Evolutionary conservation across 2,888 invertebrate genomes (phyloP), one percentile per base, ranked within the genome.

Genomic region (Torymus texanus): DNA sequence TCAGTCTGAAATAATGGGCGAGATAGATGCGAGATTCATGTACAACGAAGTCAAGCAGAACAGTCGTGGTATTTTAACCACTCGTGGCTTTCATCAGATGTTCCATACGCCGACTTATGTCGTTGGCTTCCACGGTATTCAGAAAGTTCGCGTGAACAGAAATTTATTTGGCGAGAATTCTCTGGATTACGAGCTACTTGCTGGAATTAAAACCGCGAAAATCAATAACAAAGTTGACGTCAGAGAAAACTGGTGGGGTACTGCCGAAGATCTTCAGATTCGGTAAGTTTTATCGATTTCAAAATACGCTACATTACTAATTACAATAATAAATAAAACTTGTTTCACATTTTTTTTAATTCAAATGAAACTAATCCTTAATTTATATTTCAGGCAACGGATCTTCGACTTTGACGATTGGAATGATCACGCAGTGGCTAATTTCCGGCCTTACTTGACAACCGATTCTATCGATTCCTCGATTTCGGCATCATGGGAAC

Each of bases 401-500:
- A 98, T 99, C 86, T 98, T 99, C 88, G 99, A 99, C 91, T 98
- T 99, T 90, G 98, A 99, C 89, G 98, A 99, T 89, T 99, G 99
- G 99, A 99, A 99, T 89, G 97, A 97, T 90, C 98, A 97, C 89
- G 98, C 98, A 0, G 94, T 98, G 72, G 98, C 98, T 0, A 93
- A 95, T 14, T 99, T 95, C 90, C 93, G 95, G 75, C 99, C 99
- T 0, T 99, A 94, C 89, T 92, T 98, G 78, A 93, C 95, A 0
- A 94, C 94, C 87, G 94, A 96, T 83, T 92, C 93, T 68, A 93
- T 96, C 85, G 95, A 95, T 82, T 93, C 95, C 0, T 96, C 95
- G 84, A 92, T 95, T 50, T 96, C 96, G 0, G 92, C 94, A 0
- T 92, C 94, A 0, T 94, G 93, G 88, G 93, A 92, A 76, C 78